phyloP scores from a whole-genome alignment of 1,140 invertebrate species.

The Drosophila chauvacae region DNA sequence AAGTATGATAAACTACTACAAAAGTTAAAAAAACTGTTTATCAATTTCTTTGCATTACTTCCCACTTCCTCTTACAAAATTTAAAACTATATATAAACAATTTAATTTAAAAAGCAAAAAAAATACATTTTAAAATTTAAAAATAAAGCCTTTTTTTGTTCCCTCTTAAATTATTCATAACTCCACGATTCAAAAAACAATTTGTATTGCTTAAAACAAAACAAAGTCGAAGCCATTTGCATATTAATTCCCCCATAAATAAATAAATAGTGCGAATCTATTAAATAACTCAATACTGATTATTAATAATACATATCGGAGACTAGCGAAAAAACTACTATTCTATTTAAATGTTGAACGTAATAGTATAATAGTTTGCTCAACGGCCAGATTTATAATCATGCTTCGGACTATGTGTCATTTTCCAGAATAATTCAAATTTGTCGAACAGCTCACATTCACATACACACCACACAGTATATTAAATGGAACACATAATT shows the following conservation, averaged over 20 bases:
- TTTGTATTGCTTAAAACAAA: not conserved
- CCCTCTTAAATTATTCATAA: not conserved
- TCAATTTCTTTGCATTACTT: no score
- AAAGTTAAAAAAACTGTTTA: no score
- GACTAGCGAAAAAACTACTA: no score
- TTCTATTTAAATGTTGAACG: no score
- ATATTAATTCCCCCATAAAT: not conserved
- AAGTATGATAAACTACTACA: no score
- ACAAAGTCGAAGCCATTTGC: not conserved
- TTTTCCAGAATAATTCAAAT: not conserved
- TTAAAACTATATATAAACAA: not conserved
- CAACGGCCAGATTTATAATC: not conserved
- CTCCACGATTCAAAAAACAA: not conserved
- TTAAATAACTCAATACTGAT: not conserved
- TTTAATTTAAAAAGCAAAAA: not conserved
- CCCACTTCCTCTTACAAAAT: not conserved
- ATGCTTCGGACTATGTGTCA: not conserved
- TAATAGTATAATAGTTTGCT: no score
- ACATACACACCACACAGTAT: not conserved
- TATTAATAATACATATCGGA: no score
- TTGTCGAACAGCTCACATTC: not conserved
- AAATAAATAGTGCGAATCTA: constrained; percentile 1
- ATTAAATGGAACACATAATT: not conserved
- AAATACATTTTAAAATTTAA: not conserved
- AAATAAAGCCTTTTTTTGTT: not conserved